phyloP scores from a whole-genome alignment of 2,888 invertebrate species.

The Calameuta pallipes region DNA sequence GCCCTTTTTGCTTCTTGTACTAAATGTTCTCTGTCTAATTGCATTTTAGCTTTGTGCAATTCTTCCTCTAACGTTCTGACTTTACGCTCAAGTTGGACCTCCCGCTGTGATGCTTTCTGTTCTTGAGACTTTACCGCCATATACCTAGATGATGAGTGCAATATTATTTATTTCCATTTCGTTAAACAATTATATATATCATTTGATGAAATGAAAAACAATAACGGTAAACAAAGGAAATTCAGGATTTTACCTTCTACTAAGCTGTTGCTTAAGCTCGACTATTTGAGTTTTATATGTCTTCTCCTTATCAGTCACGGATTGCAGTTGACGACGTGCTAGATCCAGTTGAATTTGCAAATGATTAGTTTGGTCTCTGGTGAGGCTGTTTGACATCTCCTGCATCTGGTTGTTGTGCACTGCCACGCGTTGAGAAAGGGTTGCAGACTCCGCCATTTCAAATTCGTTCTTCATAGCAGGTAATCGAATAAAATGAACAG shows the following conservation, averaged over 20 bases:
- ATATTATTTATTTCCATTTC: not conserved
- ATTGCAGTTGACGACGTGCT: slow-evolving; percentile 51
- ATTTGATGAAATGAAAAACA: not conserved
- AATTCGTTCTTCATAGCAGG: slow-evolving; percentile 41
- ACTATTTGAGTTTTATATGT: slow-evolving; percentile 69
- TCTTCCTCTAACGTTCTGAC: slow-evolving; percentile 55
- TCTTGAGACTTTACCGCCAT: slow-evolving; percentile 58
- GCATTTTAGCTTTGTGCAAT: slow-evolving; percentile 47
- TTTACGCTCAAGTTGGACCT: slow-evolving; percentile 54
- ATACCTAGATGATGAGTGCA: slow-evolving; percentile 36
- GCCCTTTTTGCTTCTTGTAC: slow-evolving; percentile 58
- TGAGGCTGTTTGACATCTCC: slow-evolving; percentile 38
- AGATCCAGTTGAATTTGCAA: slow-evolving; percentile 44
- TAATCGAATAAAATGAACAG: not conserved
- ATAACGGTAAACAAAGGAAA: not conserved
- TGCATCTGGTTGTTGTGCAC: slow-evolving; percentile 35
- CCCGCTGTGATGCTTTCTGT: slow-evolving; percentile 52
- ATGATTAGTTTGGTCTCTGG: slow-evolving; percentile 40
- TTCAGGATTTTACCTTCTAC: slow-evolving; percentile 45
- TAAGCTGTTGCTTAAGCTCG: slow-evolving; percentile 68
- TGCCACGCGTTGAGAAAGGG: slow-evolving; percentile 33
- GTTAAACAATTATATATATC: not conserved
- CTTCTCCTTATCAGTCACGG: slow-evolving; percentile 56
- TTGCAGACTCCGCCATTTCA: slow-evolving; percentile 47
- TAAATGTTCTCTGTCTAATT: slow-evolving; percentile 54